Evolutionary conservation across 2,888 invertebrate species (phyloP).

Genomic region (Pterobdella sp.): DNA sequence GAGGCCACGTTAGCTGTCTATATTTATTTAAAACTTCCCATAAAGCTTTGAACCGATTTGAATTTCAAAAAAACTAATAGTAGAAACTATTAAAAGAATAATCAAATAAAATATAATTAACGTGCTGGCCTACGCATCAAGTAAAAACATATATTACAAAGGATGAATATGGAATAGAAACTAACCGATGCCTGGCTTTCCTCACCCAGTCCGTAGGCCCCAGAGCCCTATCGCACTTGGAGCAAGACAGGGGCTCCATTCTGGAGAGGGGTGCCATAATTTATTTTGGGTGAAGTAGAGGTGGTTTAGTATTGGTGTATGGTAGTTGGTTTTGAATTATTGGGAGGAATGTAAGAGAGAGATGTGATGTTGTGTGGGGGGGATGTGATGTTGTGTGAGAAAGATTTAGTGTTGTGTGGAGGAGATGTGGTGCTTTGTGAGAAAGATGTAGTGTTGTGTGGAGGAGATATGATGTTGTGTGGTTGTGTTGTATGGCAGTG

Average conservation of each 20-base stretch:
- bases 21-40: no score
- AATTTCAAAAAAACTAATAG: no score
- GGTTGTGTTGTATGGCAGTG: background rate
- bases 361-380: background rate
- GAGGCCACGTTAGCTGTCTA: no score
- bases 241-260: conserved; percentile 56
- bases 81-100: no score
- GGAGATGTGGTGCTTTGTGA: background rate
- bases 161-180: no score
- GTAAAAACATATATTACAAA: no score
- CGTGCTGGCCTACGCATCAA: background rate
- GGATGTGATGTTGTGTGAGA: background rate
- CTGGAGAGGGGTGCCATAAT: background rate
- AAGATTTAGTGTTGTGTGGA: background rate
- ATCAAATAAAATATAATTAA: background rate
- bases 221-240: conserved; percentile 85
- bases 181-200: conserved; percentile 66
- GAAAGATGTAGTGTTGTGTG: background rate
- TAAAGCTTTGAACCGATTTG: no score
- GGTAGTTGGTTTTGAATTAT: background rate
- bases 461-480: background rate
- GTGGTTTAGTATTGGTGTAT: background rate
- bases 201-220: conserved; percentile 95
- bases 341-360: background rate
- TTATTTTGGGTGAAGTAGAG: background rate